These are phyloP conservation scores for Agapetus fuscipes DNA, from an alignment of 2,888 invertebrate genomes.

Conservation along the genomic window DNA sequence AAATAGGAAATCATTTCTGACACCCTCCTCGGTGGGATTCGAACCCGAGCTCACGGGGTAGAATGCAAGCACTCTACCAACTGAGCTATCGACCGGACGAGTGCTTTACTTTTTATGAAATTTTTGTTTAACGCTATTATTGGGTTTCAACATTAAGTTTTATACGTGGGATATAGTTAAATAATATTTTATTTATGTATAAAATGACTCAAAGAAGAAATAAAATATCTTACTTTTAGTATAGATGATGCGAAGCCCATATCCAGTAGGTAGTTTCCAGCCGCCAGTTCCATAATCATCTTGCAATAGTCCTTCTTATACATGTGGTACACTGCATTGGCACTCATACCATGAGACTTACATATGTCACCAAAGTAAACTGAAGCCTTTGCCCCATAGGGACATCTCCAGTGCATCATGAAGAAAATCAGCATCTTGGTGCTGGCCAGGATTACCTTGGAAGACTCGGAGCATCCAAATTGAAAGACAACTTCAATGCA, in stretches of 20 bases:
- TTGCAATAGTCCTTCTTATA: constrained; percentile 53
- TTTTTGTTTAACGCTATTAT: too few species aligned
- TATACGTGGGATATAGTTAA: too few species aligned
- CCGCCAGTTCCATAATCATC: constrained; percentile 46
- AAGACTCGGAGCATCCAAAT: constrained; percentile 34
- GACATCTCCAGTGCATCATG: constrained; percentile 53
- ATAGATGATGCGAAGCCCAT: constrained; percentile 50
- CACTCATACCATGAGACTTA: constrained; percentile 40
- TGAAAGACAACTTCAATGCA: constrained; percentile 44
- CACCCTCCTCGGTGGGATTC: too few species aligned
- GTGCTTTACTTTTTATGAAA: too few species aligned
- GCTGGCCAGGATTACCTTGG: constrained; percentile 35
- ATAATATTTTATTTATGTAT: too few species aligned
- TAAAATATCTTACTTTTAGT: constrained; percentile 41
- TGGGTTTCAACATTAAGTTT: too few species aligned
- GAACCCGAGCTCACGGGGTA: too few species aligned
- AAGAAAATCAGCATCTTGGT: constrained; percentile 49
- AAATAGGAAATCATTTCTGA: too few species aligned
- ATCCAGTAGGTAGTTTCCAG: constrained; percentile 47
- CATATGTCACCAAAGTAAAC: constrained; percentile 49
- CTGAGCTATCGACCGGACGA: too few species aligned
- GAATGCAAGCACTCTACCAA: too few species aligned
- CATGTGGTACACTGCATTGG: constrained; percentile 49
- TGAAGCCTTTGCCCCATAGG: constrained; percentile 46
- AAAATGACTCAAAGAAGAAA: too few species aligned